Base-by-base conservation (phyloP, 2,888 invertebrate genomes). In the Microchrysa polita region DNA sequence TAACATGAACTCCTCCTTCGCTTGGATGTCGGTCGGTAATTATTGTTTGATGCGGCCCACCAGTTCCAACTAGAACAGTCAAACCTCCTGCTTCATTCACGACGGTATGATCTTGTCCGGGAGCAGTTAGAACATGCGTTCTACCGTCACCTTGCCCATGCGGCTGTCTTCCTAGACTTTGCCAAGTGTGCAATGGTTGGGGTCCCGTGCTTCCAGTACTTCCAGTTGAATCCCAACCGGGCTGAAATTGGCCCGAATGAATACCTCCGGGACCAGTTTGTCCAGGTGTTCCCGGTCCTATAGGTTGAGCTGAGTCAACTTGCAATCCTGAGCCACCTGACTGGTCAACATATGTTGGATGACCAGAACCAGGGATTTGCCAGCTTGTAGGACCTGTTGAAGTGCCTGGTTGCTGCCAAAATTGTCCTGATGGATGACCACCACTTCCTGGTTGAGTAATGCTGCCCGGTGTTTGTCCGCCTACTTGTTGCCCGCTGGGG, bases 1-100 rank as follows among this genome's bases (percentile, higher is more conserved):
- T 72, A 40, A 78, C 22, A n/a, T 76, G 75, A n/a, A 75, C 40
- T 9, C 67, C 67, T 0, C 76, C 76, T 34, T 67, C 60, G 10
- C 73, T 53, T 1, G 69, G 75, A 52, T 74, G 74, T 7, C 77
- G 73, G 55, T 74, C 75, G 23, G 76, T 75, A 23, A 76, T 73
- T 20, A 78, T 75, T 16, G 78, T 78, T 76, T 78, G 78, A 10
- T 73, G 74, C 9, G 78, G 77, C 9, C 78, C 78, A 10, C 77
- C 78, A 1, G 78, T 77, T n/a, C 78, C 78, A 44, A 78, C 77
- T 48, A 78, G 44, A 18, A 78, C 77, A 10, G 78, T 77, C 1
- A 78, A 67, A 1, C 78, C 77, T 22, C 76, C 77, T 10, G 44
- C 65, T 40, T 76, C 76, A 20, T 74, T 74, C 1, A 76, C 52